Conservation (phyloP, 2,888 invertebrate genomes). For the Meiosimyza decipiens region DNA sequence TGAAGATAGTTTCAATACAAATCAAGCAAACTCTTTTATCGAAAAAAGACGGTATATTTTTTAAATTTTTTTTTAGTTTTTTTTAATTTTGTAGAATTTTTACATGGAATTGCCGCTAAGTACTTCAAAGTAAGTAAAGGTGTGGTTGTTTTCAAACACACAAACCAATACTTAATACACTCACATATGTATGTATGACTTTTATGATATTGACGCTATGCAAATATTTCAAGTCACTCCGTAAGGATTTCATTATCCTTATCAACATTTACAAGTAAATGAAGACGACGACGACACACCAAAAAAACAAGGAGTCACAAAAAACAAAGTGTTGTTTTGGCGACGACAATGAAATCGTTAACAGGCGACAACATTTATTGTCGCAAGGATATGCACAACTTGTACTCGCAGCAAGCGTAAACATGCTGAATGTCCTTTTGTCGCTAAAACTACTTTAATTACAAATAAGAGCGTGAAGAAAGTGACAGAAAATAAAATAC, state of each 20-base stretch:
- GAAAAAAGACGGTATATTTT: too few relatives aligned
- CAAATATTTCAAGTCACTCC: constrained; percentile 57
- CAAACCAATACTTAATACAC: background rate
- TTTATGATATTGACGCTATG: constrained; percentile 44
- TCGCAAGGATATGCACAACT: constrained; percentile 10
- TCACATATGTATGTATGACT: background rate
- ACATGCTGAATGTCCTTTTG: constrained; percentile 38
- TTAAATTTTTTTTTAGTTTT: too few relatives aligned
- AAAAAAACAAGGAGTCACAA: constrained; percentile 41
- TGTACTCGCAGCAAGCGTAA: background rate
- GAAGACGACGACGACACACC: constrained; percentile 51
- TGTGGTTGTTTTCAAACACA: constrained; percentile 39
- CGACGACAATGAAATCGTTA: constrained; percentile 43
- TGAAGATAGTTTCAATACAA: too few relatives aligned
- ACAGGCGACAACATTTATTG: constrained; percentile 24
- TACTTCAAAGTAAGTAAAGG: constrained; percentile 5
- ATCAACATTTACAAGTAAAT: constrained; percentile 51
- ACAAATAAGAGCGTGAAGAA: constrained; percentile 39
- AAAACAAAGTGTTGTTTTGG: constrained; percentile 25
- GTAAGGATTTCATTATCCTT: constrained; percentile 65
- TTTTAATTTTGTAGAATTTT: too few relatives aligned
- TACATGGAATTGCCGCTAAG: too few relatives aligned
- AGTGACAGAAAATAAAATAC: too few relatives aligned
- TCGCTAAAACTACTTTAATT: constrained; percentile 61
- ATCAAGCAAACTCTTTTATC: too few relatives aligned